These are phyloP conservation scores for Schlechtendalia chinensis DNA, from an alignment of 1,140 invertebrate genomes.

Conservation along the genomic window DNA sequence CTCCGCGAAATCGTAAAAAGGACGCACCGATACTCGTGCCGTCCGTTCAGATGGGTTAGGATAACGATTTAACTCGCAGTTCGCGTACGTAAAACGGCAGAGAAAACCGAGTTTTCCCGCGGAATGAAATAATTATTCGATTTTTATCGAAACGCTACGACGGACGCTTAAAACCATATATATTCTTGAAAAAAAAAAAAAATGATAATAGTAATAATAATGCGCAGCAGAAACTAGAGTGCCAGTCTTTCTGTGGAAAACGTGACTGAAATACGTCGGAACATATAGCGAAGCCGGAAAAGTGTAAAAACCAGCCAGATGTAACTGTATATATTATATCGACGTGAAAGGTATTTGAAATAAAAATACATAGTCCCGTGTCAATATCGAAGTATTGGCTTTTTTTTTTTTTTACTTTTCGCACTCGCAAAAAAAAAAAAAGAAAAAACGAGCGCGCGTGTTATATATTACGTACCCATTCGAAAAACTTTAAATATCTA, in stretches of 20 bases:
- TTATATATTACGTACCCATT: not conserved
- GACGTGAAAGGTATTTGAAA: constrained; percentile 32
- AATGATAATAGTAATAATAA: not conserved
- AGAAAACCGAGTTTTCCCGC: too few species aligned
- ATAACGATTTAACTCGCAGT: too few species aligned
- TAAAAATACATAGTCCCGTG: constrained; percentile 37
- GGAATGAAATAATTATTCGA: too few species aligned
- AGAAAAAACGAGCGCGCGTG: not conserved
- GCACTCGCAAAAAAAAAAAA: too few species aligned
- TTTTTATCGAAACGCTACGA: not conserved
- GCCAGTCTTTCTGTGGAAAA: constrained; percentile 18
- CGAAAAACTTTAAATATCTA: constrained; percentile 23
- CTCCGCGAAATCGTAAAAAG: too few species aligned
- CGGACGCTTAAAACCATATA: constrained; percentile 14
- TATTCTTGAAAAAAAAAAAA: not conserved
- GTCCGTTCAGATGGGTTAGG: too few species aligned
- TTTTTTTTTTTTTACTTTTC: constrained; percentile 23
- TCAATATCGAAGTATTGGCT: constrained; percentile 38
- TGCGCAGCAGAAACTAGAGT: not conserved
- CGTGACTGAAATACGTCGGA: constrained; percentile 22
- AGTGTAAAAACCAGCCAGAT: constrained; percentile 1
- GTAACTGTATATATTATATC: not conserved
- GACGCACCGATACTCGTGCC: too few species aligned
- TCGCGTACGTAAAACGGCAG: too few species aligned
- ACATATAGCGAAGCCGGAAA: constrained; percentile 3